Base-by-base conservation (phyloP, 2,888 invertebrate species). In the Aporophyla nigra region DNA sequence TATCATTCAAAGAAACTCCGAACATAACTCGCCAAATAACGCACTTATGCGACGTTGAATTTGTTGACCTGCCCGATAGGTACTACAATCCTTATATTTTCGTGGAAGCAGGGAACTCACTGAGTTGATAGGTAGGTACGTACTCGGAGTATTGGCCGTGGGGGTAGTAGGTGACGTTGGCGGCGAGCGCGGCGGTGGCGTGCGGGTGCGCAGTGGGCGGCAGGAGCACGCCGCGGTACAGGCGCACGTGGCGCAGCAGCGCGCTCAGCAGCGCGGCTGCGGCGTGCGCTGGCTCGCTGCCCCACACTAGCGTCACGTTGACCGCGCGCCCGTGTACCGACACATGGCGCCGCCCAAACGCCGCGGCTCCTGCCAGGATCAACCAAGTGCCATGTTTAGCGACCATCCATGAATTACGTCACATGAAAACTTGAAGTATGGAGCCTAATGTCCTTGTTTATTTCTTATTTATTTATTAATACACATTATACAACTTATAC, bases 191-290 rank as follows among this genome's bases (percentile, higher is more conserved):
- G 24, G 73, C 65, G 33, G 56, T 61, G 27, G 12, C 21, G 62
- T 51, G 76, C 16, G 71, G 33, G 16, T 74, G 69, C 12, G 68
- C 58, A 9, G 2, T 51, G 63, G 53, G 24, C 7, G 66, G 49
- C 97, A 97, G 76, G 14, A 1, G 72, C 58, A 81, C 84, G 77
- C 46, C 46, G 49, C 98, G 53, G 97, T 96, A 97, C 87, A 97
- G 98, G 77, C 99, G 94, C 92, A 98, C 98, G 66, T 95, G 93
- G 91, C 98, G 98, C 62, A 99, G 95, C 61, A 98, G 97, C 43
- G 98, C 98, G 88, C 97, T 97, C 76, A 99, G 96, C 92, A 98
- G 98, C 86, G 98, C 98, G 95, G 98, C 98, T 56, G 98, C 98
- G 85, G 98, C 97, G 78, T 97, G 97, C 27, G 97, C 93, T 76